These are phyloP conservation scores for Chirona hameri DNA, from an alignment of 2,888 invertebrate species.

Conservation along the genomic window DNA sequence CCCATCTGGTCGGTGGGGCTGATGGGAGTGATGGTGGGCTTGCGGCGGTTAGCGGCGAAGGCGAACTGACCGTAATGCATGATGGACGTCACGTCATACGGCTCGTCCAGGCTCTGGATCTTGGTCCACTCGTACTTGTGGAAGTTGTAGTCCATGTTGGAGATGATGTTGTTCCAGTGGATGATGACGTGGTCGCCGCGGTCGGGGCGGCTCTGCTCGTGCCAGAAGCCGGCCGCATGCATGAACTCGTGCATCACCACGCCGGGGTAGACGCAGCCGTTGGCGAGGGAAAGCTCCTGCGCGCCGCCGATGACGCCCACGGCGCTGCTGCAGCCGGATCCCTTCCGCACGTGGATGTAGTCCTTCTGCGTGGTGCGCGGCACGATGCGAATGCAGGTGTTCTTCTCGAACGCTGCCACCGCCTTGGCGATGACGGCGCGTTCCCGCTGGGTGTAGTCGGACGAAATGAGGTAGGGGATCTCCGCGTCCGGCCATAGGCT, in stretches of 20 bases:
- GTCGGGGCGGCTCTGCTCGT: constrained; percentile 52
- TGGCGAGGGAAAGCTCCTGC: constrained; percentile 49
- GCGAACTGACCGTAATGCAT: constrained; percentile 48
- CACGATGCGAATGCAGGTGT: constrained; percentile 44
- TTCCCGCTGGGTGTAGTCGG: constrained; percentile 33
- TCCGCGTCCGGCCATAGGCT: constrained; percentile 38
- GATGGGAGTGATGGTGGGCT: constrained; percentile 46
- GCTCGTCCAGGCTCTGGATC: constrained; percentile 44
- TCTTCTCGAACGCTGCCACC: constrained; percentile 34
- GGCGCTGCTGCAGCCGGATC: constrained; percentile 49
- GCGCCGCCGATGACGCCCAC: constrained; percentile 51
- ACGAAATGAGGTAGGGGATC: constrained; percentile 40
- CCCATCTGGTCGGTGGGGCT: constrained; percentile 43
- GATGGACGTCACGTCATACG: constrained; percentile 46
- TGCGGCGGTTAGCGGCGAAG: constrained; percentile 44
- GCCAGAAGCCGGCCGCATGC: constrained; percentile 53
- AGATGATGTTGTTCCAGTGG: constrained; percentile 44
- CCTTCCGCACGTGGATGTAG: constrained; percentile 42
- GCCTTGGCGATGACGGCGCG: constrained; percentile 38
- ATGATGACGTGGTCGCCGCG: constrained; percentile 50
- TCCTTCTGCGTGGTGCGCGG: constrained; percentile 42
- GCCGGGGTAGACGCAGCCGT: constrained; percentile 46
- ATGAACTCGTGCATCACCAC: constrained; percentile 52
- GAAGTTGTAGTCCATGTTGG: constrained; percentile 46
- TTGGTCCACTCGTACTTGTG: constrained; percentile 44